These are phyloP conservation scores for Ctenoplectra terminalis DNA, from an alignment of 1,140 invertebrate species.

Conservation along the genomic window DNA sequence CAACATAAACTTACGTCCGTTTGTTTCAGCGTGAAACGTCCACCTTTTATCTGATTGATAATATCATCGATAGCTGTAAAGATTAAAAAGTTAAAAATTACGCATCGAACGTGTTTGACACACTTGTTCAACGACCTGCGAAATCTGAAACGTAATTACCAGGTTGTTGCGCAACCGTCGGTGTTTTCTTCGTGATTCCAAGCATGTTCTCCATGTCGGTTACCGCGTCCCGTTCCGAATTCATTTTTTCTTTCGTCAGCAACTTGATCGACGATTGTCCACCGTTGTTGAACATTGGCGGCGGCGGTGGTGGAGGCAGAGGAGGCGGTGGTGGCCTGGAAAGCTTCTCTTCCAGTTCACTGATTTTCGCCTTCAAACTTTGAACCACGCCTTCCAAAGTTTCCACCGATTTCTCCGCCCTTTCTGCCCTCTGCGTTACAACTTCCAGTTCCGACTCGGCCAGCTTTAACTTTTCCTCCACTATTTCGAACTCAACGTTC, in stretches of 20 bases:
- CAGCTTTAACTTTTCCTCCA: slow-evolving; percentile 88
- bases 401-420: slow-evolving; percentile 83
- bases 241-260: slow-evolving; percentile 72
- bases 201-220: slow-evolving; percentile 86
- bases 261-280: slow-evolving; percentile 73
- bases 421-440: slow-evolving; percentile 85
- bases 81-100: slow-evolving; percentile 13
- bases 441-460: slow-evolving; percentile 87
- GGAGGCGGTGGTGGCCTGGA: slow-evolving; percentile 79
- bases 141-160: slow-evolving; percentile 66
- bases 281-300: slow-evolving; percentile 68
- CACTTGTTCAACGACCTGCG: background rate
- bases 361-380: slow-evolving; percentile 75
- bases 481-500: slow-evolving; percentile 86
- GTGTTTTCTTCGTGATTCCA: slow-evolving; percentile 80
- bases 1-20: slow-evolving; percentile 83
- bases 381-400: slow-evolving; percentile 71
- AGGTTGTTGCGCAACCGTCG: slow-evolving; percentile 75
- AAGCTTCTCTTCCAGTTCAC: slow-evolving; percentile 77
- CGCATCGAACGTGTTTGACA: background rate
- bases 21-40: slow-evolving; percentile 88
- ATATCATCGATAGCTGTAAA: slow-evolving; percentile 87
- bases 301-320: slow-evolving; percentile 79
- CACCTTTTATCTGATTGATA: slow-evolving; percentile 90
- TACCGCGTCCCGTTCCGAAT: slow-evolving; percentile 75